Base-by-base conservation (phyloP, 2,888 invertebrate species). In the Epinotia bilunana region DNA sequence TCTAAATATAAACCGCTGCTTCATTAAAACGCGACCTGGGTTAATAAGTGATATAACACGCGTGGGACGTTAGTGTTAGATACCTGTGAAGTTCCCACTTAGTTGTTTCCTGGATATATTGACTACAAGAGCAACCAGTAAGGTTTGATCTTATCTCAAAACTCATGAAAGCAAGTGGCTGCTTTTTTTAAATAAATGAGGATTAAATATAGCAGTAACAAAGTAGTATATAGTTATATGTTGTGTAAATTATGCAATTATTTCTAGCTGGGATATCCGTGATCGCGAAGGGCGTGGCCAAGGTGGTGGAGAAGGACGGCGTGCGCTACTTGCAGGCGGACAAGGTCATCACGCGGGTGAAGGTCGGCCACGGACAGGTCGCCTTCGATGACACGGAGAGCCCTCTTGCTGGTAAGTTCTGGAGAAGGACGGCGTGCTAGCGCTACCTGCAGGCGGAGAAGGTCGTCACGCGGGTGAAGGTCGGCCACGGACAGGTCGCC, bases 401-500 rank as follows among this genome's bases (percentile, higher is more conserved):
- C 62, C 95, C 95, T 65, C 89, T 93, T 55, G 95, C 95, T 82
- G 95, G 96, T 96, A n/a, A n/a, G n/a, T n/a, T n/a, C n/a, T 95
- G 6, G 87, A 90, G 67, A 95, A 94, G 78, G 95, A 96, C 13
- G 96, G 95, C 1, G 92, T 95, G 6, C 94, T n/a, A n/a, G n/a
- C n/a, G 95, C 72, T 96, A 95, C 82, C 90, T 96, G 70, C 95
- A 95, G 80, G 89, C 95, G 2, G 95, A 96, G 70, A 95, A 95
- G 82, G 84, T 96, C 28, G 86, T 93, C 64, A 90, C 95, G 16
- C 96, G 95, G 86, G 91, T 96, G 71, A 95, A 94, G 78, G 94
- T 97, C 55, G 95, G 95, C 0, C 91, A 95, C 81, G 96, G 96
- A 0, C 94, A 95, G 76, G 91, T 96, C 9, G 94, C 94, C 53